phyloP scores from a whole-genome alignment of 2,888 invertebrate genomes.

The Lithophane ornitopus region DNA sequence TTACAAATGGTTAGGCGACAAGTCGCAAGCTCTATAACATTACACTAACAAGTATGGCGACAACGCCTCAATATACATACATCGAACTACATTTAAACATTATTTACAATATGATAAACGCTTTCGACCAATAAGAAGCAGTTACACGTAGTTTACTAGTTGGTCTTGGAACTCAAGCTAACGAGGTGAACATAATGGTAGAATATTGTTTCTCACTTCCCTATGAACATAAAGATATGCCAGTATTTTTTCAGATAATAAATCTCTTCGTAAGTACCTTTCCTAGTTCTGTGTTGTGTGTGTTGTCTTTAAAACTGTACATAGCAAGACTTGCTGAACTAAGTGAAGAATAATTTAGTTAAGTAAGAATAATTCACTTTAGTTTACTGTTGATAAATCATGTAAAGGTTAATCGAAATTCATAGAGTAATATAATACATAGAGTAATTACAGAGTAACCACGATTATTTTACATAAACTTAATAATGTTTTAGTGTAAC shows the following conservation, averaged over 20 bases:
- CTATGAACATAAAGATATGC: conserved; percentile 23
- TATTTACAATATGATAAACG: conserved; percentile 67
- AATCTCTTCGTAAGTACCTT: conserved; percentile 32
- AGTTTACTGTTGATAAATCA: conserved; percentile 16
- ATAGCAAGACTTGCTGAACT: conserved; percentile 1
- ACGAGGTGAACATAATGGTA: conserved; percentile 24
- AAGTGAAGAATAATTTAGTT: conserved; percentile 15
- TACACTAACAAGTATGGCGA: conserved; percentile 63
- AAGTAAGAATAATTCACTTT: conserved; percentile 21
- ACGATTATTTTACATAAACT: conserved; percentile 49
- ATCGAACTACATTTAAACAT: conserved; percentile 69
- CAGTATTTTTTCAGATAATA: conserved; percentile 4
- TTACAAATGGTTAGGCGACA: conserved; percentile 69
- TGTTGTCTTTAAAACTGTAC: conserved; percentile 30
- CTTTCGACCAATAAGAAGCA: conserved; percentile 55
- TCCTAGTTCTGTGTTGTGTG: conserved; percentile 46
- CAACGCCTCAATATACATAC: conserved; percentile 69
- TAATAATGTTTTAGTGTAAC: conserved; percentile 52
- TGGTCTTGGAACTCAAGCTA: conserved; percentile 59
- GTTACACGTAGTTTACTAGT: conserved; percentile 56
- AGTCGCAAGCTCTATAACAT: conserved; percentile 73
- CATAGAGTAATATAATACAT: conserved; percentile 37
- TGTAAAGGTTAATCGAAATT: conserved; percentile 33
- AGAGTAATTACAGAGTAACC: conserved; percentile 39
- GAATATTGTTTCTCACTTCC: conserved; percentile 30